phyloP scores from a whole-genome alignment of 1,140 invertebrate species.

The Neelides sp. region DNA sequence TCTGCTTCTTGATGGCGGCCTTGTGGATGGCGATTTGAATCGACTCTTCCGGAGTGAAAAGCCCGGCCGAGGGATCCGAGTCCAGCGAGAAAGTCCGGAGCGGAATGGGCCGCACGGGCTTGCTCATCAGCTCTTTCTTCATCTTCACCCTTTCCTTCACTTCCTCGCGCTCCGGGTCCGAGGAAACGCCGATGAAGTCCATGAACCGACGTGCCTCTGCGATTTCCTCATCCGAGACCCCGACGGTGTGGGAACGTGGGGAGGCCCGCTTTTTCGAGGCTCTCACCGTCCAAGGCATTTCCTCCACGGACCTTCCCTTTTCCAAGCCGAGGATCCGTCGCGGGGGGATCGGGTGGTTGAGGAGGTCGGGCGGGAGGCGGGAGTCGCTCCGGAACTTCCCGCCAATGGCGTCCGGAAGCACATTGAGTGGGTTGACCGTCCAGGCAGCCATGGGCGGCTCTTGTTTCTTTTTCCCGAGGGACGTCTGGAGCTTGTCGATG shows the following conservation, averaged over 20 bases:
- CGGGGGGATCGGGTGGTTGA: too few relatives aligned
- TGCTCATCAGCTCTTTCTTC: neutral
- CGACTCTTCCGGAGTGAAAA: constrained; percentile 36
- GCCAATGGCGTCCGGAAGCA: too few relatives aligned
- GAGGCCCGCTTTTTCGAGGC: constrained; percentile 37
- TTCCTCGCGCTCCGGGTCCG: neutral
- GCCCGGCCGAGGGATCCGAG: constrained; percentile 34
- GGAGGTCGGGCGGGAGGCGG: too few relatives aligned
- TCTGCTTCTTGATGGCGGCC: constrained; percentile 38
- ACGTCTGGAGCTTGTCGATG: too few relatives aligned
- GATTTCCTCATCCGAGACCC: constrained; percentile 62
- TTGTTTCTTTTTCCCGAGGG: too few relatives aligned
- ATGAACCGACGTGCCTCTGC: constrained; percentile 58
- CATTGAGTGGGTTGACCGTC: too few relatives aligned
- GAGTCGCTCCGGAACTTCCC: too few relatives aligned
- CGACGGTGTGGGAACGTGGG: constrained; percentile 59
- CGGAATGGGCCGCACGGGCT: constrained; percentile 7
- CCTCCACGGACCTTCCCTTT: too few relatives aligned
- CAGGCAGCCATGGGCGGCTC: too few relatives aligned
- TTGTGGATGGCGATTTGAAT: constrained; percentile 39
- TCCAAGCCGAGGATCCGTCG: too few relatives aligned
- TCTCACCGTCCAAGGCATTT: constrained; percentile 30
- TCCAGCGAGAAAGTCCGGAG: constrained; percentile 18
- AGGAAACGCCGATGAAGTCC: too few relatives aligned
- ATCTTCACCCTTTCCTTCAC: neutral